Base-by-base conservation (phyloP, 2,113 vertebrate species). In the Lepus europaeus region DNA sequence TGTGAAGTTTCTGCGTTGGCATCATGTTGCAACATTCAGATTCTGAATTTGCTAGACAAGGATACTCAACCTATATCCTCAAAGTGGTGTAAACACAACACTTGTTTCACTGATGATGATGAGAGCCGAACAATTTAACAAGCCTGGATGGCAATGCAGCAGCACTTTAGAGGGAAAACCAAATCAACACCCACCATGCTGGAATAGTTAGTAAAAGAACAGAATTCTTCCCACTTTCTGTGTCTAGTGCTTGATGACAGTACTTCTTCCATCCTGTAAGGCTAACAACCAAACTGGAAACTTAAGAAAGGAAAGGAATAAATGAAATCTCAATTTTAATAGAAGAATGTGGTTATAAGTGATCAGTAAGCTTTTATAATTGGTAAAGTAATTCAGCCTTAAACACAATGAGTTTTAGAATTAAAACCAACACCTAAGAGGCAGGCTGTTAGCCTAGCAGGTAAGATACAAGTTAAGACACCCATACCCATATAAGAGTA, bases 361-460 rank as follows among this genome's bases (percentile, higher is more conserved):
- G 22, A 68, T 68, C 77, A 16, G 59, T 51, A 87, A 86, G 73
- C n/a, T 64, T 88, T 39, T 53, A n/a, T 6, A 74, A 89, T 64
- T 93, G 77, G 89, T 72, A 51, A 83, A 94, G 80, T 27, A 94
- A 77, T 79, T 91, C 45, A 84, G 80, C 79, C 36, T 53, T 61
- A 80, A 69, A 72, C 16, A 84, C 33, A 69, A 4, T 3, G 56
- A 45, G 12, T 3, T 39, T 81, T 74, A 73, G 72, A 94, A 96
- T 74, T 66, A 94, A 94, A 77, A 95, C 81, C 94, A 82, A 81
- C 27, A 76, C 53, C 64, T 78, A 56, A 29, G 88, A 56, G 56
- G 56, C 56, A 12, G 56, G 56, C 56, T 14, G 17, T 56, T 56
- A 56, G 10, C 56, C 56, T 56, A 56, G 56, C 56, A 36, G 36